Evolutionary conservation across 2,113 vertebrate species (phyloP).

Genomic region (Microcebus tavaratra): DNA sequence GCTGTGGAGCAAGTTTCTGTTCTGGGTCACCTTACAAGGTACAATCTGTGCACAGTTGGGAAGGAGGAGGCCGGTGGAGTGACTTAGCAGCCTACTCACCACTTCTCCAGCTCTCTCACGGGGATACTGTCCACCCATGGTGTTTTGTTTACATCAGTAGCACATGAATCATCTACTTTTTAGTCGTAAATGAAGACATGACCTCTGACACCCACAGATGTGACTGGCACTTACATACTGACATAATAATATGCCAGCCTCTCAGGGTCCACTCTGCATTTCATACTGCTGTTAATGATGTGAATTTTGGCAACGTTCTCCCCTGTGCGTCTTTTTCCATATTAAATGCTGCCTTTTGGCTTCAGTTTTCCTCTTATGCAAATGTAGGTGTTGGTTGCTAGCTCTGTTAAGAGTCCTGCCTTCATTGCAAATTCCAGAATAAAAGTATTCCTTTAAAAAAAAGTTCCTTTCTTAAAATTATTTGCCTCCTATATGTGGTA

Average conservation of each 20-base stretch:
- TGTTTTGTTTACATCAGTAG: neutral
- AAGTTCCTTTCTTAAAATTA: neutral
- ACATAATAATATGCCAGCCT: neutral
- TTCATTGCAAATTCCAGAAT: neutral
- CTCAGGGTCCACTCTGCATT: neutral
- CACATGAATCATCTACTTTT: neutral
- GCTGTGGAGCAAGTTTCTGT: neutral
- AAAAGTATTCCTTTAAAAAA: neutral
- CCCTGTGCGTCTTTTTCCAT: neutral
- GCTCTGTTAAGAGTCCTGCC: neutral
- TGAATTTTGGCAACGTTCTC: neutral
- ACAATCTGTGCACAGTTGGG: neutral
- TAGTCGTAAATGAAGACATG: conserved; percentile 28
- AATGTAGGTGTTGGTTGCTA: neutral
- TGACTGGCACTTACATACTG: neutral
- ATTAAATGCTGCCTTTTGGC: neutral
- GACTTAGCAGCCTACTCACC: neutral
- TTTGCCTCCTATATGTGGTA: neutral
- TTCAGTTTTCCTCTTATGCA: neutral
- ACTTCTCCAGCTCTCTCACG: neutral
- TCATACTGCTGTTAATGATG: too few species aligned
- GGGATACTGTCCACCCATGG: neutral
- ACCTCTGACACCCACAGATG: neutral
- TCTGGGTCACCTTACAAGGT: neutral
- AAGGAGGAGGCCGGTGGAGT: neutral